These are phyloP conservation scores for Drosophila auraria DNA, from an alignment of 1,140 invertebrate genomes.

Conservation along the genomic window DNA sequence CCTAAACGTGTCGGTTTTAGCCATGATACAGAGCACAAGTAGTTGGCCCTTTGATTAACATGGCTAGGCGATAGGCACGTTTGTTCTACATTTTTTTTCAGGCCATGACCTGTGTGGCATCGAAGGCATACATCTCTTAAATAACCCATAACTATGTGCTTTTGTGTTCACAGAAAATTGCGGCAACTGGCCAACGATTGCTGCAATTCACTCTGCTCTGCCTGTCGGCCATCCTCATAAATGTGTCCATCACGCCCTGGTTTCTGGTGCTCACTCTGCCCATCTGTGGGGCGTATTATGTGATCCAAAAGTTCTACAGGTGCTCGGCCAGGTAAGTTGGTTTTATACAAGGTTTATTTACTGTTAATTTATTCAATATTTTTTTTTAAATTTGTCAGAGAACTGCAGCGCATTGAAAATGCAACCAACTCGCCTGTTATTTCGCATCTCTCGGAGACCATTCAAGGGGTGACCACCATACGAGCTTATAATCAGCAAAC, in stretches of 20 bases:
- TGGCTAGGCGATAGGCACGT: slow-evolving; percentile 68
- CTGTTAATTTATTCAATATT: neutral
- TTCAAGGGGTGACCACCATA: slow-evolving; percentile 89
- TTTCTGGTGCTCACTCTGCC: slow-evolving; percentile 89
- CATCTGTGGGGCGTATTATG: slow-evolving; percentile 88
- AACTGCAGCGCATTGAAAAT: slow-evolving; percentile 89
- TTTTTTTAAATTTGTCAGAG: slow-evolving; percentile 85
- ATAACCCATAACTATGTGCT: slow-evolving; percentile 6
- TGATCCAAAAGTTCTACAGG: slow-evolving; percentile 90
- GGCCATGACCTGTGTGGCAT: neutral
- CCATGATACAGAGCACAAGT: slow-evolving; percentile 41
- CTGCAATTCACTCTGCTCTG: slow-evolving; percentile 90
- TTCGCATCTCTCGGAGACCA: slow-evolving; percentile 90
- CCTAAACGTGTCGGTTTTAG: slow-evolving; percentile 20
- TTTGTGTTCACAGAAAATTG: slow-evolving; percentile 89
- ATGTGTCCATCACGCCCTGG: slow-evolving; percentile 90
- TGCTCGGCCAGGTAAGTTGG: slow-evolving; percentile 88
- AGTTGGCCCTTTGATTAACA: slow-evolving; percentile 49
- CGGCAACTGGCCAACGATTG: slow-evolving; percentile 90
- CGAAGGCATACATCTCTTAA: neutral
- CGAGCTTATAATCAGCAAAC: slow-evolving; percentile 89
- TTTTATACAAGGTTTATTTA: too few species aligned
- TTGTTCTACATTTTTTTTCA: slow-evolving; percentile 13
- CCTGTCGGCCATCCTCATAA: slow-evolving; percentile 90
- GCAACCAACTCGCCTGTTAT: slow-evolving; percentile 90